phyloP scores from a whole-genome alignment of 1,140 invertebrate genomes.

The Bombus sibiricus region DNA sequence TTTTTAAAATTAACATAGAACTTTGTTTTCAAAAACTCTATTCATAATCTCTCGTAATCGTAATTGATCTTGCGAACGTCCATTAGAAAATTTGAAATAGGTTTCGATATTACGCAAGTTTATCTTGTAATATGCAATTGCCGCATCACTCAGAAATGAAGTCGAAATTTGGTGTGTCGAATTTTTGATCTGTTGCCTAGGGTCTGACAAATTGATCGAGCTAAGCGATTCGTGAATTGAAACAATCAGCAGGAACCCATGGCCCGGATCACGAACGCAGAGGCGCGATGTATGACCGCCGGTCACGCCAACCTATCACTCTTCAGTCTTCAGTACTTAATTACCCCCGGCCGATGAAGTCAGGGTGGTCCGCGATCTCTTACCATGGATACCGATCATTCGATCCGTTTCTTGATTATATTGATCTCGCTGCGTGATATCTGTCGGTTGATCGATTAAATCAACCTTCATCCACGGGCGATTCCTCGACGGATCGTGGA shows the following conservation, averaged over 20 bases:
- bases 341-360: conserved; percentile 71
- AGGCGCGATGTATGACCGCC: conserved; percentile 74
- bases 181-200: background rate
- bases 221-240: conserved; percentile 65
- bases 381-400: conserved; percentile 63
- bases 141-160: background rate
- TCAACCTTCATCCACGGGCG: conserved; percentile 18
- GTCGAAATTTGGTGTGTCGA: conserved; percentile 34
- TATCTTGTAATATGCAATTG: background rate
- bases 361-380: conserved; percentile 75
- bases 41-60: no score
- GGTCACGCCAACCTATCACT: conserved; percentile 77
- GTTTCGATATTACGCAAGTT: background rate
- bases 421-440: conserved; percentile 63
- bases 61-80: no score
- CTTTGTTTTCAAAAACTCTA: no score
- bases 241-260: conserved; percentile 72
- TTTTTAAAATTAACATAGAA: background rate
- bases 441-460: conserved; percentile 57
- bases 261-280: conserved; percentile 71
- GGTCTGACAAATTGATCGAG: conserved; percentile 58
- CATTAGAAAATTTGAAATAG: no score
- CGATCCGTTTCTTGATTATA: conserved; percentile 67
- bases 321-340: conserved; percentile 75
- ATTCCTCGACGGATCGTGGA: conserved; percentile 17